phyloP scores from a whole-genome alignment of 2,113 vertebrate species.

The Dromiciops gliroides region DNA sequence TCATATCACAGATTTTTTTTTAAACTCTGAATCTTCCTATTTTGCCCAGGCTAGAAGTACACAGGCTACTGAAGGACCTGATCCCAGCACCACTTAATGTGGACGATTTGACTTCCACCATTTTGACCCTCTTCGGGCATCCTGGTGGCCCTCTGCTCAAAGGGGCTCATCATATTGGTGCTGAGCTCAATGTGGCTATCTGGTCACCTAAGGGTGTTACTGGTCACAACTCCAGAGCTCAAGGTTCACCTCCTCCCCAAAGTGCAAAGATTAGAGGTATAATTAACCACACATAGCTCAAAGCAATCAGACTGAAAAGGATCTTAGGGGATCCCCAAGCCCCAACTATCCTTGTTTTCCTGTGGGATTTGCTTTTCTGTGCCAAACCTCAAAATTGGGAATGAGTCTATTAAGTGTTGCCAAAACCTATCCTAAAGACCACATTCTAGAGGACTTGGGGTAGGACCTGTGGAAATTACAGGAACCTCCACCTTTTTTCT shows the following conservation, averaged over 20 bases:
- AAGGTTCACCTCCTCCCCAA: background rate
- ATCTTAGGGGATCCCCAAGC: background rate
- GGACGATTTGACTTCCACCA: background rate
- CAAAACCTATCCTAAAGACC: background rate
- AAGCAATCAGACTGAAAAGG: background rate
- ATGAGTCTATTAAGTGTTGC: background rate
- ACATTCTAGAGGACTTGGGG: background rate
- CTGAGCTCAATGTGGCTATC: background rate
- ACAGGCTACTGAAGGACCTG: background rate
- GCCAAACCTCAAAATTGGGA: background rate
- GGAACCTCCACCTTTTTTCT: background rate
- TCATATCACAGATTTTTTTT: background rate
- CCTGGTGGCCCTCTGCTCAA: background rate
- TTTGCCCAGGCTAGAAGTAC: background rate
- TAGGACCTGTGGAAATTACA: background rate
- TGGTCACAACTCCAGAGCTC: background rate
- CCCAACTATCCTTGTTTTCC: background rate
- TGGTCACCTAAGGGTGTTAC: background rate
- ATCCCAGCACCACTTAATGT: background rate
- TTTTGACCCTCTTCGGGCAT: background rate
- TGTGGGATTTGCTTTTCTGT: background rate
- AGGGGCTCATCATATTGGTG: background rate
- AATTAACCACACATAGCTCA: background rate
- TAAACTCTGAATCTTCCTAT: background rate
- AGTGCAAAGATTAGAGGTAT: background rate